Base-by-base conservation (phyloP, 1,140 invertebrate species). In the Achroia grisella region DNA sequence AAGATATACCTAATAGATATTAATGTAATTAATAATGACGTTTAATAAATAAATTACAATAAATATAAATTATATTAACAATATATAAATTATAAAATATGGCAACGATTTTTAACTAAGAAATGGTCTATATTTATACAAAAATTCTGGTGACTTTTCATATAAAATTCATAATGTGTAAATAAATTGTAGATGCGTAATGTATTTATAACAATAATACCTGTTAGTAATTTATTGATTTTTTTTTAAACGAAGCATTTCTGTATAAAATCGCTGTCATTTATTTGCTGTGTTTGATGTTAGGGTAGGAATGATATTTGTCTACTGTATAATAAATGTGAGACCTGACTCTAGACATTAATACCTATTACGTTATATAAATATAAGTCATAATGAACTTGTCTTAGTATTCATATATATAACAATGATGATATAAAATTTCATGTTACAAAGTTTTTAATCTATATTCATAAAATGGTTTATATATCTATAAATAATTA, bases 211-310 rank as follows among this genome's bases (percentile, higher is more conserved):
- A 13, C 28, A 44, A 30, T 36, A 14, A 44, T 39, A 51, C 56
- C n/a, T n/a, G n/a, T n/a, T 59, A 54, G 52, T 53, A 50, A 40
- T 52, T 44, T 23, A 44, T 36, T 41, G 46, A 41, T 40, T 45
- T 54, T 39, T 31, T 36, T 64, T 54, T 52, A 33, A 15, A 3
- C 13, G 37, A 47, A 8, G 73, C 70, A 51, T 71, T 51, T 59
- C 47, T 76, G 73, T 75, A 77, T 44, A 31, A 62, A 56, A 69
- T 48, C 37, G 66, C 65, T 64, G 39, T 56, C 44, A 29, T 48
- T 75, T 57, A 52, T 54, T 80, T 77, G 73, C 72, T 33, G 62
- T 76, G 71, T 80, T 80, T 76, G 76, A 53, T 80, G 76, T 80
- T 77, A 70, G 64, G 8, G 39, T 51, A 52, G 33, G 15, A 32